A percentile compares a stretch with the other conserved stretches of the same genome.
Conservation (phyloP, 2,797 vertebrate genomes). For the Novumbra hubbsi region DNA sequence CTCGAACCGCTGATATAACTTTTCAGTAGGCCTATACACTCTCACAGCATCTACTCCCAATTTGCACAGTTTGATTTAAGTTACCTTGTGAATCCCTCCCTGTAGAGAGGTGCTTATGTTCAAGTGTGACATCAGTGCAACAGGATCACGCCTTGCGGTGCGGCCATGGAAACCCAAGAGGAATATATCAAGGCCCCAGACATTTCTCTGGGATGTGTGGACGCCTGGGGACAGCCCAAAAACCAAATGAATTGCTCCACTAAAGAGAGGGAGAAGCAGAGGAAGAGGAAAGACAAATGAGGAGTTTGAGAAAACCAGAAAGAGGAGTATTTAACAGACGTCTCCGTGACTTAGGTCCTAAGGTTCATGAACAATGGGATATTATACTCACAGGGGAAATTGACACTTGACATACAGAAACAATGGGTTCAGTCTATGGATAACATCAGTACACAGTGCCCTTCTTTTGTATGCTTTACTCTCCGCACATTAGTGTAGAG, state of each 20-base stretch:
- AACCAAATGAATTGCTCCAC: constrained; percentile 19
- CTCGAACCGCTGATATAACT: not conserved
- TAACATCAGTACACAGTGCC: not conserved
- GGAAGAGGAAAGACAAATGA: constrained; percentile 18
- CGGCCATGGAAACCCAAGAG: constrained; percentile 7
- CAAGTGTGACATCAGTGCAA: constrained; percentile 9
- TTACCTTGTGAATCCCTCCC: constrained; percentile 22
- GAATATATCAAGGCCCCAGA: constrained; percentile 8
- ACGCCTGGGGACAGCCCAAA: not conserved
- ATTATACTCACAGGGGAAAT: not conserved
- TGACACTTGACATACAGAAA: not conserved
- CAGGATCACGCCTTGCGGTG: not conserved
- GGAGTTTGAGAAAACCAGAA: not conserved
- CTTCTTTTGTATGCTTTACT: not conserved
- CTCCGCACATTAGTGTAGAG: not conserved
- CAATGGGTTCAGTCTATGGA: not conserved
- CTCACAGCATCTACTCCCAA: constrained; percentile 15
- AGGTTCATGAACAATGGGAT: not conserved
- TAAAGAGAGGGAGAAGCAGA: not conserved
- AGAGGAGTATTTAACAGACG: not conserved
- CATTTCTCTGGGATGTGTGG: constrained; percentile 14
- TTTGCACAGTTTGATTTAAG: constrained; percentile 11
- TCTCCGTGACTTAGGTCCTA: not conserved
- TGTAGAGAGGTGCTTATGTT: constrained; percentile 9
- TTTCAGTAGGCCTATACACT: not conserved